Evolutionary conservation across 2,113 vertebrate genomes (phyloP).

Genomic region (Pandion haliaetus): DNA sequence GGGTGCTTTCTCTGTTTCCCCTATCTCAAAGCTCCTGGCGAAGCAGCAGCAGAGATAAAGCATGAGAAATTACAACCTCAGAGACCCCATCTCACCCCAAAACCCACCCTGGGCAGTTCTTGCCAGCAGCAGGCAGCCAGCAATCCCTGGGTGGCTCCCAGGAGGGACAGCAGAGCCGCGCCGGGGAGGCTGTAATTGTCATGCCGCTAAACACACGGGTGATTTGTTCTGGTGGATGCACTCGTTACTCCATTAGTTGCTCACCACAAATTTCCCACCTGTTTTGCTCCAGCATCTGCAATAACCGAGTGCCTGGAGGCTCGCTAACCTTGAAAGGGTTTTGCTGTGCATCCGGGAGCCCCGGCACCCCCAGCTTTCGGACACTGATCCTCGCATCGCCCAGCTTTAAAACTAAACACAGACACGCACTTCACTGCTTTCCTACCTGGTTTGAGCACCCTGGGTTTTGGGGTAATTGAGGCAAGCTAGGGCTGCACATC

Average conservation of each 20-base stretch:
- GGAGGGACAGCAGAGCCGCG: neutral
- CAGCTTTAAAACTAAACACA: neutral
- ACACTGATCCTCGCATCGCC: too few species aligned
- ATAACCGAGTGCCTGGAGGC: neutral
- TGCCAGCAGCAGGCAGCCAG: neutral
- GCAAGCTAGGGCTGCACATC: neutral
- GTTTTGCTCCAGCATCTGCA: neutral
- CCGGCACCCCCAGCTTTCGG: neutral
- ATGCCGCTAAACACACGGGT: neutral
- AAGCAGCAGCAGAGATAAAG: neutral
- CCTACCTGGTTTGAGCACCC: neutral
- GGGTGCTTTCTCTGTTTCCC: rapidly evolving
- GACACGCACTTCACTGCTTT: neutral
- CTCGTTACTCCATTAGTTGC: neutral
- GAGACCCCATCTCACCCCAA: neutral
- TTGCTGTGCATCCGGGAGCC: rapidly evolving
- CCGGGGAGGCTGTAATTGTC: neutral
- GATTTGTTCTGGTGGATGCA: neutral
- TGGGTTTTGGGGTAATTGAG: neutral
- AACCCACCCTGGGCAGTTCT: neutral
- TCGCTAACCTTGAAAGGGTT: neutral
- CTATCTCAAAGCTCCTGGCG: neutral
- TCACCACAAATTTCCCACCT: conserved; percentile 48
- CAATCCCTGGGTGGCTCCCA: rapidly evolving
- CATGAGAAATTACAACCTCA: neutral